Conservation (phyloP, 1,140 invertebrate species). For the Trinorchestia longiramus region DNA sequence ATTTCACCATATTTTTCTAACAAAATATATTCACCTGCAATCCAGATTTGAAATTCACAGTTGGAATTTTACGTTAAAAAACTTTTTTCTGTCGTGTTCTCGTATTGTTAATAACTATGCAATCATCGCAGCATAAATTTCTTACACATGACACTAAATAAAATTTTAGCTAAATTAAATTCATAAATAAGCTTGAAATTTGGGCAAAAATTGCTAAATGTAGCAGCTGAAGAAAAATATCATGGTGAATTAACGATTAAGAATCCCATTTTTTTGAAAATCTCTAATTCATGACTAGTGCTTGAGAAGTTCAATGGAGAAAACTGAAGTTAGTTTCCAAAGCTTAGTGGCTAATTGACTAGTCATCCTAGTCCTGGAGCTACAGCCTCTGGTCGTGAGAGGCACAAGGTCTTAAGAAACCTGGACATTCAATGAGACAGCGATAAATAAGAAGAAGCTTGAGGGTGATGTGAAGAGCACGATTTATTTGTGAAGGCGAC, state of each 20-base stretch:
- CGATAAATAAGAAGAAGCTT: not conserved
- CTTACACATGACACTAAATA: not conserved
- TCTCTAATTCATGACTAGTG: not conserved
- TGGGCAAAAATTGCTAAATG: not conserved
- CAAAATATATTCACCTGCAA: not conserved
- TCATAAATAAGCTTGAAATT: not conserved
- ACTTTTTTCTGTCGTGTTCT: not conserved
- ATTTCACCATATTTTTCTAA: not conserved
- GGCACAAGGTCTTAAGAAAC: not conserved
- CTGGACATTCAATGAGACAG: constrained; percentile 9
- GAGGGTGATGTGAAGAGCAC: not conserved
- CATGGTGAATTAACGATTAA: not conserved
- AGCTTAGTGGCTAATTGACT: not conserved
- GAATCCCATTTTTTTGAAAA: not conserved
- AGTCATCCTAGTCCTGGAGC: not conserved
- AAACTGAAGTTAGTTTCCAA: not conserved
- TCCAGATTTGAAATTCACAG: not conserved
- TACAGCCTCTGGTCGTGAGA: not conserved
- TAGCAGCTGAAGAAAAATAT: not conserved
- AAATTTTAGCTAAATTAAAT: not conserved
- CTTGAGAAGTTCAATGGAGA: not conserved
- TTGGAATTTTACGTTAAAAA: not conserved
- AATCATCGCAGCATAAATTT: not conserved
- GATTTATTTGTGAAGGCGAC: constrained; percentile 31
- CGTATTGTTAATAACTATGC: not conserved